Percentiles rank a stretch among this genome's conserved stretches.
These are phyloP conservation scores for Centrocercus urophasianus DNA, from an alignment of 2,113 vertebrate species.

Conservation along the genomic window DNA sequence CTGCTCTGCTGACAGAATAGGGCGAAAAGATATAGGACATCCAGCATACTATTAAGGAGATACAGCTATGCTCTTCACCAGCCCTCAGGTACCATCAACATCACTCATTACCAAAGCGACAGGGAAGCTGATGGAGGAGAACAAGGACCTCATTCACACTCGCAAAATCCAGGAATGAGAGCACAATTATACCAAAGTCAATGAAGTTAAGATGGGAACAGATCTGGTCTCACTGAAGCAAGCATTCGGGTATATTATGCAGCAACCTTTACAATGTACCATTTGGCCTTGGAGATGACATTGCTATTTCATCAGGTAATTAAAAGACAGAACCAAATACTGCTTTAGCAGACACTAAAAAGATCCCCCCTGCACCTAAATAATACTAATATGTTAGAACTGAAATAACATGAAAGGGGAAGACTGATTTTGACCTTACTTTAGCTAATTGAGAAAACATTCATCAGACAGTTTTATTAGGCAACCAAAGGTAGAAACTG, in stretches of 20 bases:
- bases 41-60: background rate
- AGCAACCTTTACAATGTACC: background rate
- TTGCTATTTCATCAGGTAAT: background rate
- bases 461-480: background rate
- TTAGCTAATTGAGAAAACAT: background rate
- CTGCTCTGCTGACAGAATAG: background rate
- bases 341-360: background rate
- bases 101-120: background rate
- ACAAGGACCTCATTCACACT: background rate
- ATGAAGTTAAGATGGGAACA: background rate
- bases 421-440: background rate
- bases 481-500: background rate
- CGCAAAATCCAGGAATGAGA: background rate
- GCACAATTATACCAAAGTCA: constrained; percentile 4
- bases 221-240: background rate
- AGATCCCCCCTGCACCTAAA: background rate
- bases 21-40: background rate
- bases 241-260: background rate
- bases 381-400: background rate
- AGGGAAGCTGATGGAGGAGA: background rate
- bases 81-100: background rate
- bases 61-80: background rate
- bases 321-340: background rate
- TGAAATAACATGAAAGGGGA: background rate
- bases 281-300: background rate